Evolutionary conservation across 2,888 invertebrate species (phyloP).

Genomic region (Nymphalis urticae): DNA sequence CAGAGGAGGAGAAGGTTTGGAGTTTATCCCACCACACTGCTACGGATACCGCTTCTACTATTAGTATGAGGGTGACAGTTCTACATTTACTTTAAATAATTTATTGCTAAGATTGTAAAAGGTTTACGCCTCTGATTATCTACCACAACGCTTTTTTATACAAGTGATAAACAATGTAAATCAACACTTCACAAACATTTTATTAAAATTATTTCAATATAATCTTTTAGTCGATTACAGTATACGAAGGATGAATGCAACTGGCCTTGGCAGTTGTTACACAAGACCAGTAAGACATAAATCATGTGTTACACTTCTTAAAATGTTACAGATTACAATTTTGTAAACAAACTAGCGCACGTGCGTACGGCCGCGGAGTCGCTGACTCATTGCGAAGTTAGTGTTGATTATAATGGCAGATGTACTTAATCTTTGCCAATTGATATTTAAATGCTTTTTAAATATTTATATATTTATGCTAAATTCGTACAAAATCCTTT

Average conservation of each 20-base stretch:
- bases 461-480: no score
- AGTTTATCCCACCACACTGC: no score
- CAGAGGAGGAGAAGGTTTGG: no score
- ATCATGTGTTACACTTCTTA: conserved; percentile 43
- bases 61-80: no score
- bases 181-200: no score
- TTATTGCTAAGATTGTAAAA: no score
- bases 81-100: no score
- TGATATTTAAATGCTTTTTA: conserved; percentile 7
- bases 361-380: conserved; percentile 53
- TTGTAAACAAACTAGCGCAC: conserved; percentile 72
- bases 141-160: no score
- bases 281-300: conserved; percentile 41
- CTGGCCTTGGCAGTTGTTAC: conserved; percentile 41
- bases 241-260: conserved; percentile 9
- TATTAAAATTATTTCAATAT: not conserved
- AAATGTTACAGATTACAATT: conserved; percentile 62
- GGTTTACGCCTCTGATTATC: no score
- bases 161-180: no score
- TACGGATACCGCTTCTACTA: no score
- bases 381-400: conserved; percentile 52
- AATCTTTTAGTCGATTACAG: not conserved
- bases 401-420: conserved; percentile 54
- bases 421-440: conserved; percentile 48
- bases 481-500: no score